Base-by-base conservation (phyloP, 2,797 vertebrate genomes). In the Gymnopithys bicolor region DNA sequence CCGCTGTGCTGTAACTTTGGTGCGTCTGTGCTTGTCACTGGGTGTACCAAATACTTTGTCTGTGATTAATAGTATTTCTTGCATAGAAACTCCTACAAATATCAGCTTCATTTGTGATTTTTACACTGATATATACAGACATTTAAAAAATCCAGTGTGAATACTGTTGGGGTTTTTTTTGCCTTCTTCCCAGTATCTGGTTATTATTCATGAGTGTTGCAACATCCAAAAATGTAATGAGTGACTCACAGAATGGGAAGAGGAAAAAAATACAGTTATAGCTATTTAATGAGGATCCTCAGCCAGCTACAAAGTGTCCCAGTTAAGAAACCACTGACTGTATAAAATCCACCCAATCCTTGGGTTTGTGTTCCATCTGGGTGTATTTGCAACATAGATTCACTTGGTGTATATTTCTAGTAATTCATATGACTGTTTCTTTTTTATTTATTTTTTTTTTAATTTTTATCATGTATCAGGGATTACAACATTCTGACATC, bases 121-220 rank as follows among this genome's bases (percentile, higher is more conserved):
- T 94, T 90, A 46, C 76, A 13, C 48, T 73, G 69, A 82, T 91
- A 97, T 73, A 84, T 84, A 83, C 14, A 69, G 84, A 66, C 25
- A 17, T 76, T 76, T 37, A 52, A 92, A 91, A 91, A 85, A 52
- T 41, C 39, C 51, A 45, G 19, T 55, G 46, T 85, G 89, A 79
- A 68, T 18, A 7, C 18, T 80, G 30, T 66, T 78, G 70, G 23
- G 19, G 1, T 17, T 56, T 87, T 66, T 41, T 30, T 74, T 19
- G 46, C 21, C 33, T 43, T 75, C 39, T 88, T 84, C 67, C 48
- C 64, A 67, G 27, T 62, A 39, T 86, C 52, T 82, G 41, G 79
- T 93, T 93, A 73, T 92, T 96, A 91, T 95, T 94, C 70, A 71
- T 91, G 24, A 88, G 41, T 90, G 45, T 96, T 94, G 92, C 92